Percentiles rank a stretch among this genome's conserved stretches.
phyloP scores from a whole-genome alignment of 2,113 vertebrate genomes.

The Scortum barcoo region DNA sequence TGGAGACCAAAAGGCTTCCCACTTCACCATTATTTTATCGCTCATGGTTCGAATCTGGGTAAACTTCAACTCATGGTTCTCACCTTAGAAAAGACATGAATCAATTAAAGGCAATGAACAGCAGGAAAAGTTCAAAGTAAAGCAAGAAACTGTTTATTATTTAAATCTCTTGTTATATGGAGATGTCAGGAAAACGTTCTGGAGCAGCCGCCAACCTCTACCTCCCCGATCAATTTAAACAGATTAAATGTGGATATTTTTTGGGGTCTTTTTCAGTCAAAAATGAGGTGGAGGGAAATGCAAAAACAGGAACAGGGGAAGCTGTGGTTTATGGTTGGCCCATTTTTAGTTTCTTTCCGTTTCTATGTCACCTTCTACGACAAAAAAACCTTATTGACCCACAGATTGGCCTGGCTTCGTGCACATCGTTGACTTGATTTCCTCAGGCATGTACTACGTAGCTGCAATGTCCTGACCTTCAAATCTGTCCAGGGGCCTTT shows the following conservation, averaged over 20 bases:
- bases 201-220: neutral
- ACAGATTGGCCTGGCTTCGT: neutral
- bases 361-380: neutral
- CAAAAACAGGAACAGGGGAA: no score
- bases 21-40: constrained; percentile 94
- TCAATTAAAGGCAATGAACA: neutral
- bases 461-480: no score
- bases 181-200: neutral
- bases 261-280: no score
- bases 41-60: constrained; percentile 86
- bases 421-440: no score
- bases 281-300: no score
- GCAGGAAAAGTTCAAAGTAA: neutral
- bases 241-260: constrained; percentile 5
- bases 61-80: constrained; percentile 91
- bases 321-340: neutral
- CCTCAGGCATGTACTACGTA: no score
- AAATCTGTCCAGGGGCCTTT: no score
- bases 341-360: neutral
- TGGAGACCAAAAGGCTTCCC: constrained; percentile 94
- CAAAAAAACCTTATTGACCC: neutral
- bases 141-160: neutral
- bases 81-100: constrained; percentile 83
- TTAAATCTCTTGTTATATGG: neutral
- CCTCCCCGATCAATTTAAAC: neutral